Base-by-base conservation (phyloP, 2,888 invertebrate species). In the Eustalomyia histrio region DNA sequence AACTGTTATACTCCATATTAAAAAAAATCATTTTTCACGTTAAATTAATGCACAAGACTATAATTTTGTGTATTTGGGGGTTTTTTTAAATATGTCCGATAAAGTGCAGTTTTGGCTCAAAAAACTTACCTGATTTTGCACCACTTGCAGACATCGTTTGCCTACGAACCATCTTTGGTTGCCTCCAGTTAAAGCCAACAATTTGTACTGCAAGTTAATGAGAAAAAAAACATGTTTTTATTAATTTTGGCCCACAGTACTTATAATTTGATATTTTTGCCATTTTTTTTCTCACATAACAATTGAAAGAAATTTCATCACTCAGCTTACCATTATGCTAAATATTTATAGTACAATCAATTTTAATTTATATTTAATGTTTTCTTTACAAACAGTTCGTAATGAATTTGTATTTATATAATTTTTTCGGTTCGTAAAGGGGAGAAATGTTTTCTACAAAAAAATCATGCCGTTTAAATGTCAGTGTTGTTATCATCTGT, bases 361-460 rank as follows among this genome's bases (percentile, higher is more conserved):
- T 80, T 75, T 75, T 84, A 82, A 55, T 68, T 69, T 63, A 79
- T 65, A 82, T 85, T 85, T 84, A 39, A 55, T 81, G 57, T 84
- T 58, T 74, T 80, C 78, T 78, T 33, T 76, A 73, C 76, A 84
- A 68, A 78, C 52, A 82, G 67, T 55, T 74, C 21, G 14, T 61
- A 57, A 58, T 18, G 33, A 67, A 72, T 50, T 65, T 47, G 83
- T 87, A 86, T 89, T 89, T 89, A 89, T 89, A 86, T 89, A 89
- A 89, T 89, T 89, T 89, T 75, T 65, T 55, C 60, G 53, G 39
- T 67, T 67, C 65, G 43, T 17, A 21, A 53, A 24, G 33, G 33
- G 57, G 58, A 80, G 68, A 60, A 69, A 61, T 17, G 47, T 61
- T 43, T 76, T 17, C 61, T 61, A 57, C 50, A 9, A 52, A 63